Conservation (phyloP, 2,888 invertebrate species). For the Pristionchus exspectatus region DNA sequence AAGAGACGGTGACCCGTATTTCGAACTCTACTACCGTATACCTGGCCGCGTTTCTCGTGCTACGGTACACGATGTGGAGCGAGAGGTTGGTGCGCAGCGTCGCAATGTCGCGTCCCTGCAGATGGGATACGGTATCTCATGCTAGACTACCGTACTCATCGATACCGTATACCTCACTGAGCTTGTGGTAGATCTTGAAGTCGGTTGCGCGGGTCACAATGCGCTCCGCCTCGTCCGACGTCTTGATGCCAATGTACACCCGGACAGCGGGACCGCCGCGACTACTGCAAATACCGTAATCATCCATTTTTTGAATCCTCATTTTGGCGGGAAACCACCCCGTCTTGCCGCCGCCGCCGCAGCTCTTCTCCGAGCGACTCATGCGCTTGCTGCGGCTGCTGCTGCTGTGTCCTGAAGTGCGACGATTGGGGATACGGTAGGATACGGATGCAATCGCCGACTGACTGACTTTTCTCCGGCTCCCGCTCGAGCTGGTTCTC, state of each 20-base stretch:
- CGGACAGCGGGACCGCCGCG: neutral
- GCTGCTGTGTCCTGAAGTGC: neutral
- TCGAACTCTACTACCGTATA: neutral
- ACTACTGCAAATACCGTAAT: constrained; percentile 10
- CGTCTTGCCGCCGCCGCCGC: neutral
- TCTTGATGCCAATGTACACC: constrained; percentile 18
- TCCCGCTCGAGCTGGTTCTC: neutral
- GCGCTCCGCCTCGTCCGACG: neutral
- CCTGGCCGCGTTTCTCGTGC: constrained; percentile 30
- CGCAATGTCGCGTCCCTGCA: neutral
- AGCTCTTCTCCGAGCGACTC: neutral
- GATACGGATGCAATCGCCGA: neutral
- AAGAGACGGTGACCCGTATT: too few species aligned
- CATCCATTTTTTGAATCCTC: neutral
- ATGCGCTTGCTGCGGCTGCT: neutral
- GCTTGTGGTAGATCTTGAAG: constrained; percentile 29
- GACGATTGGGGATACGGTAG: neutral
- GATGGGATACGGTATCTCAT: neutral
- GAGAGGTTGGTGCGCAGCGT: neutral
- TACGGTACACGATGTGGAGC: constrained; percentile 41
- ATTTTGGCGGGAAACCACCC: neutral
- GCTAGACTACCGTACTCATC: neutral
- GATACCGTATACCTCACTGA: neutral
- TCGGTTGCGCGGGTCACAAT: constrained; percentile 34
- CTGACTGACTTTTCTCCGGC: neutral